These are phyloP conservation scores for Furcifer pardalis DNA, from an alignment of 2,797 vertebrate genomes.

Conservation along the genomic window DNA sequence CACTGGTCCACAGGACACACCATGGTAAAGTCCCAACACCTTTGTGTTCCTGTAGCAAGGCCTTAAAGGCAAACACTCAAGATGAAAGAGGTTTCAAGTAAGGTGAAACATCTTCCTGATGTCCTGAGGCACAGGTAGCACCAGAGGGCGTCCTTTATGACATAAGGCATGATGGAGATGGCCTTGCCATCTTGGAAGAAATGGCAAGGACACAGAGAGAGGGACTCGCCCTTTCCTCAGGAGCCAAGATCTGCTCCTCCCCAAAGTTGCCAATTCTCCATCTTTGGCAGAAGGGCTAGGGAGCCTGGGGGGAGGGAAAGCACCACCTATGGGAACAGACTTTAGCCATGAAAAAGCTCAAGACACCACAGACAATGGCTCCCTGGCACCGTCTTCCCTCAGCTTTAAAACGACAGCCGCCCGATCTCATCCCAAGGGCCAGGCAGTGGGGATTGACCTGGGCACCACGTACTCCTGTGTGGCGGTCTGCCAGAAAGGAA, in stretches of 20 bases:
- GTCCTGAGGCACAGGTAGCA: not conserved
- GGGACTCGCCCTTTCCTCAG: not conserved
- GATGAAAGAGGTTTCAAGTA: not conserved
- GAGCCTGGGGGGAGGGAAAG: not conserved
- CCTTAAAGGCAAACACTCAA: too few relatives aligned
- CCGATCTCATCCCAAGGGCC: constrained; percentile 56
- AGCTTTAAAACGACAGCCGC: not conserved
- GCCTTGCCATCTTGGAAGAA: not conserved
- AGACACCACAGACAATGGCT: not conserved
- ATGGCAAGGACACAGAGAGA: not conserved
- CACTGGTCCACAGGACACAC: not conserved
- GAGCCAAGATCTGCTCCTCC: not conserved
- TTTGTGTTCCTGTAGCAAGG: too few relatives aligned
- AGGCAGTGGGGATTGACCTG: constrained; percentile 65
- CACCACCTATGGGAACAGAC: constrained; percentile 19
- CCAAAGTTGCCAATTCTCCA: constrained; percentile 15
- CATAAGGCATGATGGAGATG: not conserved
- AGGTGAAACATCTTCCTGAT: not conserved
- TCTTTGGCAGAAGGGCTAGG: constrained; percentile 16
- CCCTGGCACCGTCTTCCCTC: not conserved
- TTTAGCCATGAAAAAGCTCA: not conserved
- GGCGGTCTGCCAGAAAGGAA: constrained; percentile 69
- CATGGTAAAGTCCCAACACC: too few relatives aligned
- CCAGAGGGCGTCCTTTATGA: constrained; percentile 13
- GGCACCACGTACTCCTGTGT: constrained; percentile 67